Conservation (phyloP, 1,140 invertebrate species). For the Patella vulgata region DNA sequence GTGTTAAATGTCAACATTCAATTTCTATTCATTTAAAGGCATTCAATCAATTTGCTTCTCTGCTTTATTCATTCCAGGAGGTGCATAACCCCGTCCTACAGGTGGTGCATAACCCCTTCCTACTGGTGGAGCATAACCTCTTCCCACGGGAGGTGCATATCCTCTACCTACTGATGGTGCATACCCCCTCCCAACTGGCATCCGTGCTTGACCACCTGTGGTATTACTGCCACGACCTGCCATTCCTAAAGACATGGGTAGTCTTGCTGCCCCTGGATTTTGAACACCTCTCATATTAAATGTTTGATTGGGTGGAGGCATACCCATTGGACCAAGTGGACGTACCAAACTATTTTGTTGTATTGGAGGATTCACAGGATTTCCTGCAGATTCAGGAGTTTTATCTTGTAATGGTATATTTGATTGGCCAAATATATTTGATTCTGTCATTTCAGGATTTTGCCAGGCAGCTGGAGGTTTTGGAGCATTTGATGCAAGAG, state of each 20-base stretch:
- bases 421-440: slow-evolving; percentile 7
- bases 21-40: too few relatives aligned
- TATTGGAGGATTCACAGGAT: not conserved
- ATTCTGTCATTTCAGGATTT: not conserved
- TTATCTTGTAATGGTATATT: not conserved
- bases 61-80: slow-evolving; percentile 21
- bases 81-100: slow-evolving; percentile 26
- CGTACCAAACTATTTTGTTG: not conserved
- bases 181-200: slow-evolving; percentile 18
- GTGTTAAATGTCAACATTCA: too few relatives aligned
- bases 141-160: slow-evolving; percentile 11
- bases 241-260: too few relatives aligned
- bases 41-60: too few relatives aligned
- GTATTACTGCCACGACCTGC: not conserved
- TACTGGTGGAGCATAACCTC: slow-evolving; percentile 8
- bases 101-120: slow-evolving; percentile 22
- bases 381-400: not conserved
- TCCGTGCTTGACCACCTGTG: not conserved
- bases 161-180: slow-evolving; percentile 11
- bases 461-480: slow-evolving; percentile 31
- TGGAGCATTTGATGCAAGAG: slow-evolving; percentile 20
- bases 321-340: not conserved
- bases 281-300: not conserved
- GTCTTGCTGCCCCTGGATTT: too few relatives aligned
- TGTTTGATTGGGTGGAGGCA: not conserved